Evolutionary conservation across 1,140 invertebrate genomes (phyloP), one percentile per base, ranked within the genome.

Genomic region (Tetragnatha versicolor): DNA sequence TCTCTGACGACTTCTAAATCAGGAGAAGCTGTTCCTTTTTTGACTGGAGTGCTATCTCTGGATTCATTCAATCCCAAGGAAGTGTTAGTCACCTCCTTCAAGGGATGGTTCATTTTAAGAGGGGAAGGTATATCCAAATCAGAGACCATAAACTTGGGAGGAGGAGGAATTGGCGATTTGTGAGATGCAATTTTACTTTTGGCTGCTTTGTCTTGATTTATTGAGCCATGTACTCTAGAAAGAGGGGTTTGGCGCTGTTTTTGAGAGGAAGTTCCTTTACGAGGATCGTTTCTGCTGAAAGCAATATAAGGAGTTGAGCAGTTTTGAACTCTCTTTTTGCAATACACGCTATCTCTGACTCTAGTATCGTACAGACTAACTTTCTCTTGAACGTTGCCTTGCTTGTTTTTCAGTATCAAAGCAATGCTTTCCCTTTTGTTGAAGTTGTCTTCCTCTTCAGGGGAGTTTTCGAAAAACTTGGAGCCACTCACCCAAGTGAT

Each of bases 341-440:
- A 42, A 25, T 20, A 27, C 17, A 42, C 35, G 63, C 37, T 29
- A 42, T 45, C 45, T 14, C 29, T 7, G 12, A 42, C 9, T 53
- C 37, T 37, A 9, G 39, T 60, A 55, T 77, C 73, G 53, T 66
- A 77, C 35, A 77, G 27, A 42, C 37, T 53, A 2, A 66, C 73
- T 65, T 77, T 77, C 5, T 29, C 47, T 42, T 77, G 73, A 12
- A 77, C 73, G 55, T 77, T 60, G n/a, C 73, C 73, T 35, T 42
- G 42, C 2, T 77, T 77, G 55, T 77, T 77, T 66, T 31, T 77
- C 35, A 77, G 39, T 20, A 77, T 77, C 47, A 66, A 29, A 6
- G 73, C 73, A 65, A 77, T 77, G 31, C 60, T 66, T 42, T 77
- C 73, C 55, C 73, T 65, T 66, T 65, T 77, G 27, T 77, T 77